Base-by-base conservation (phyloP, 2,113 vertebrate species). In the Dipodomys merriami region DNA sequence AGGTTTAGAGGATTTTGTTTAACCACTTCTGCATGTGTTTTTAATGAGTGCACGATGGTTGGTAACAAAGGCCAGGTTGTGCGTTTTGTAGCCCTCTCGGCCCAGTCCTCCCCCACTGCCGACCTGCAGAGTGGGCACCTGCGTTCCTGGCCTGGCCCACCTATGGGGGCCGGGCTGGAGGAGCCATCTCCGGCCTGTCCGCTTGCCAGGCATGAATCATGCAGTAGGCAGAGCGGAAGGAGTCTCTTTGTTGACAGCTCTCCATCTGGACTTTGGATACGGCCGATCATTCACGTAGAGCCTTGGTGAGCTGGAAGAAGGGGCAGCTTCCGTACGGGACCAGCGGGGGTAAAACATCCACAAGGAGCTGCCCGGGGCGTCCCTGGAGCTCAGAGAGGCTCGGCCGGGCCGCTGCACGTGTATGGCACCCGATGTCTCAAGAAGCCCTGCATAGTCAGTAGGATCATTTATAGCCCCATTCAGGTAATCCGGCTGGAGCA, bases 1-100 rank as follows among this genome's bases (percentile, higher is more conserved):
- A 97, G 96, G 95, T 96, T 97, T 96, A 96, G 97, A 97, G 97
- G 97, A 97, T 97, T 98, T 97, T 97, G 96, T 97, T 97, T 97
- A 97, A 98, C 97, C 96, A 95, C 97, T 96, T 96, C 97, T 98
- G 97, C 96, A 83, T 97, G 96, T 29, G 96, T 96, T 98, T 97
- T 97, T 98, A 97, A 98, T 96, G 96, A 98, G 97, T 95, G 95
- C 96, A n/a, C 33, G 94, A 84, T 0, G 46, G 90, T 68, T 87
- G 1, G 0, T 78, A 68, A 78, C 83, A 62, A 95, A 86, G 83
- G 72, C 90, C 93, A 94, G 94, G 93, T 88, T 94, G 88, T 69
- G 35, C 1, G 76, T 72, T 92, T 76, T 53, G 39, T 10, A 27
- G 84, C n/a, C 22, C 86, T 77, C 91, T 91, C 80, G 0, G 53